Base-by-base conservation (phyloP, 2,888 invertebrate species). In the Ditylenchus weischeri region DNA sequence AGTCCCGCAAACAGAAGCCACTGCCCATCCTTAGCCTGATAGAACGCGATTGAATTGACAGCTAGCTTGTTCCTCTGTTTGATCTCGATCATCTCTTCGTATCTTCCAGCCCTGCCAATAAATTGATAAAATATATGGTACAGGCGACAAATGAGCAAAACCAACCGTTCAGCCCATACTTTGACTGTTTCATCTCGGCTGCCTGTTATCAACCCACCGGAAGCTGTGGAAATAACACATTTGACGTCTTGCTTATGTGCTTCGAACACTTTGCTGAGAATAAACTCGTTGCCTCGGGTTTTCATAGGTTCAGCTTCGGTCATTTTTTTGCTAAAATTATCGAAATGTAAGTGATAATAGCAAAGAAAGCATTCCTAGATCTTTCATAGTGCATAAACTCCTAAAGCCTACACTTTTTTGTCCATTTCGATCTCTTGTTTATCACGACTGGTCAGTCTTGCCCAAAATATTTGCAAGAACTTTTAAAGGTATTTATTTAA, bases 1-100 rank as follows among this genome's bases (percentile, higher is more conserved):
- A 74, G 64, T n/a, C 76, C 74, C 38, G 62, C 57, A 65, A 76
- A 72, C 11, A 73, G 47, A 19, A 70, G 65, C 58, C 51, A 59
- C 7, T 36, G 21, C 23, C 43, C 59, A 19, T 54, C 54, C 10
- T 15, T 11, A 19, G 38, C 11, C 19, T 38, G 36, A 59, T 59
- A 59, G 10, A 59, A 59, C 11, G 38, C 59, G 8, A 59, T 38
- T 11, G 59, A 35, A 36, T 59, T 59, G 29, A 59, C 59, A 19
- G 36, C 38, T 13, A 29, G 29, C 15, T 35, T 21, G 19, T 59
- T 38, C n/a, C 35, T 35, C 35, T 59, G 59, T 35, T 7, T 36
- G 43, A 59, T 59, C 21, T 59, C 59, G 19, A 59, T 19, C 19
- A 13, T 59, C 21, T 59, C 43, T 59, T 59, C 59, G 29, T 36